Evolutionary conservation across 2,888 invertebrate species (phyloP), one percentile per base, ranked within the genome.

Genomic region (Acheta domesticus): DNA sequence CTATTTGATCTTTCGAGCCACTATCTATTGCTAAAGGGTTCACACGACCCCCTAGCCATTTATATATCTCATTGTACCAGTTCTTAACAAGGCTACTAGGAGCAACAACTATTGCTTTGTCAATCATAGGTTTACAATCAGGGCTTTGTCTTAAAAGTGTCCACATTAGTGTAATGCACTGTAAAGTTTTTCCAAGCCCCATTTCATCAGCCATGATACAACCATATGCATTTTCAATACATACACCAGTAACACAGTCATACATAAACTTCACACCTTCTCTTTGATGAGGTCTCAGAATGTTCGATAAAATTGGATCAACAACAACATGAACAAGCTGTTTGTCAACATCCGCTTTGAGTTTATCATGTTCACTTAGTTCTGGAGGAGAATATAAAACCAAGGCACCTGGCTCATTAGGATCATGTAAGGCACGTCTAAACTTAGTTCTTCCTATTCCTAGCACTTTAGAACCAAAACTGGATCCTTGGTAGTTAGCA

Each of bases 181-280:
- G 99, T 14, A 99, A 88, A 0, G 99, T 99, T 88, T 99, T 99
- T 2, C 99, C 99, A 62, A 99, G 89, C 78, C 96, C 98, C 99
- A 99, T 99, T 90, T 99, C 99, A 88, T 99, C 99, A 4, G 99
- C 99, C 99, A 99, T 99, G 77, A 99, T 99, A 84, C 99, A 99
- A 1, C 99, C 99, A 86, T 91, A 93, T 49, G 94, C 94, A 81
- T 91, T 90, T 80, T 94, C 93, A 83, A 97, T 96, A 84, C 96
- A 94, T 74, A 91, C 89, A 1, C 99, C 99, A 12, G 96, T 97
- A 4, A 99, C 98, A 88, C 99, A 99, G 86, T 99, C 98, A 85
- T 97, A 99, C 98, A 99, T 98, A 86, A 99, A 99, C 86, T 96
- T 96, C 0, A 99, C 99, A 62, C 99, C 99, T 86, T 99, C 99